A percentile compares a stretch with the other conserved stretches of the same genome.
Conservation (phyloP, 1,140 invertebrate species). For the Drosophila nigrodunni region DNA sequence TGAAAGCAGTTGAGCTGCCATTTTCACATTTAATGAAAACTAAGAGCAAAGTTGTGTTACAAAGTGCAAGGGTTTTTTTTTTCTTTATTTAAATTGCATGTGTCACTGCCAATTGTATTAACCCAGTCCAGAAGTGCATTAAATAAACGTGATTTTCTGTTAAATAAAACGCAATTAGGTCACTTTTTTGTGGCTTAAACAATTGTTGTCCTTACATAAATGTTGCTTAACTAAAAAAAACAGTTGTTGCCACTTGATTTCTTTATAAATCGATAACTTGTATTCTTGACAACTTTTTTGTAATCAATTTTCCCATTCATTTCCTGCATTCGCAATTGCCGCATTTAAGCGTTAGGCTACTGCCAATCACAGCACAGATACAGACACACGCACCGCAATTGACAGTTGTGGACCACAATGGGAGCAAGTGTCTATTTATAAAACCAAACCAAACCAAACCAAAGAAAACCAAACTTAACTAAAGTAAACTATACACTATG, state of each 20-base stretch:
- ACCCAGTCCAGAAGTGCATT: not conserved
- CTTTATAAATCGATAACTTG: constrained; percentile 28
- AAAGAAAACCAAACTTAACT: constrained; percentile 8
- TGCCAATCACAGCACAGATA: constrained; percentile 9
- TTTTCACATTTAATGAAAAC: not conserved
- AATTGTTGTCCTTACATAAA: constrained; percentile 34
- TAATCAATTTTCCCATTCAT: constrained; percentile 21
- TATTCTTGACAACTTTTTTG: constrained; percentile 24
- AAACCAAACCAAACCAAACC: constrained; percentile 36
- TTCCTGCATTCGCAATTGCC: constrained; percentile 51
- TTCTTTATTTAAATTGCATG: not conserved
- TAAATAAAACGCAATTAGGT: constrained; percentile 26
- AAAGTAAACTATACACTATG: constrained; percentile 1
- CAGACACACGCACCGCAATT: constrained; percentile 46
- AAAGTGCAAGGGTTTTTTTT: not conserved
- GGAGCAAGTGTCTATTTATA: constrained; percentile 65
- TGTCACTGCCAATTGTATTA: not conserved
- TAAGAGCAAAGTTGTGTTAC: not conserved
- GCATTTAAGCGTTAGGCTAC: constrained; percentile 31
- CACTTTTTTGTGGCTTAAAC: constrained; percentile 13
- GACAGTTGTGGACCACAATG: constrained; percentile 68
- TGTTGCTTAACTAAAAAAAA: constrained; percentile 1
- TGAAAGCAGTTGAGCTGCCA: constrained; percentile 6
- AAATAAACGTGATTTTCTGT: constrained; percentile 2
- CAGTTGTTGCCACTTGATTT: constrained; percentile 32